Conservation (phyloP, 1,140 invertebrate genomes). For the Bicyclus anynana region DNA sequence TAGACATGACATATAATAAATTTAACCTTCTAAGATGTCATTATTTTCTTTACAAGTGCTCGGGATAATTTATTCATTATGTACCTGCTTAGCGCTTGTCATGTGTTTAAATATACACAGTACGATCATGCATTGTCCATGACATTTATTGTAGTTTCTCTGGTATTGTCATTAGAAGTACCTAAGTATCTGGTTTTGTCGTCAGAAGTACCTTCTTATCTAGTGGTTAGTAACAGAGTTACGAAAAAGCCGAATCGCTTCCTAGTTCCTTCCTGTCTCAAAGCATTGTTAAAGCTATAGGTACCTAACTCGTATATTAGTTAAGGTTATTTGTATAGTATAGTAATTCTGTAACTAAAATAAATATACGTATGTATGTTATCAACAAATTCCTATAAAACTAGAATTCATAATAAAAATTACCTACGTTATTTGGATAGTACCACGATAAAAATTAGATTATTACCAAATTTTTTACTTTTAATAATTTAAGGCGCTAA, state of each 20-base stretch:
- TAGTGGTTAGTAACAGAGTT: constrained; percentile 10
- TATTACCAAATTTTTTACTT: too few species aligned
- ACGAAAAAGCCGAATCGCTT: constrained; percentile 3
- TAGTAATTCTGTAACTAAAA: too few species aligned
- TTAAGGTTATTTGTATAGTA: too few species aligned
- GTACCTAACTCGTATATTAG: neutral
- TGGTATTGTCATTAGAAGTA: constrained; percentile 11
- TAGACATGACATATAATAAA: neutral
- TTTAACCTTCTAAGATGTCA: constrained; percentile 1
- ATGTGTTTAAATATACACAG: constrained; percentile 17
- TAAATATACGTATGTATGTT: too few species aligned
- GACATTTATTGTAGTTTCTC: constrained; percentile 20
- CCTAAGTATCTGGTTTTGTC: too few species aligned
- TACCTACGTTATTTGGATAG: too few species aligned
- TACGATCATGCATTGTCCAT: constrained; percentile 1
- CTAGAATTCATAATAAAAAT: too few species aligned
- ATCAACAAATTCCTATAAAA: too few species aligned
- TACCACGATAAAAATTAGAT: too few species aligned
- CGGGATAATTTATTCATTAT: constrained; percentile 17
- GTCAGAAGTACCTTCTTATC: too few species aligned
- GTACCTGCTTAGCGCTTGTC: constrained; percentile 9
- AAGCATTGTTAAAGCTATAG: neutral
- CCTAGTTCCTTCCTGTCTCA: constrained; percentile 19
- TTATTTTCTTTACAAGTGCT: constrained; percentile 16
- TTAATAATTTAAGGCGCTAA: too few species aligned